phyloP scores from a whole-genome alignment of 2,888 invertebrate species.

The Polyploca ridens region DNA sequence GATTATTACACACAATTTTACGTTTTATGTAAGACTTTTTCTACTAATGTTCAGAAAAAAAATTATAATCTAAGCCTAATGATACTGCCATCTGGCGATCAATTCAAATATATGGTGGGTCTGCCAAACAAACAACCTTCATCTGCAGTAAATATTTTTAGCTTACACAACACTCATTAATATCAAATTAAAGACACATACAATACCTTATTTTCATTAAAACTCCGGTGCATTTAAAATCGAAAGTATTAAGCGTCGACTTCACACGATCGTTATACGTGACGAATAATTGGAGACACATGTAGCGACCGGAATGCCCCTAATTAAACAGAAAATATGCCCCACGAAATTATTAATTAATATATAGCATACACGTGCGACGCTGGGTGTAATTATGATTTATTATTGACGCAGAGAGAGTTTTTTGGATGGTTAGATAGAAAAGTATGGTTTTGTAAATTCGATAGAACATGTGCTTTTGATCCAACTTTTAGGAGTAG shows the following conservation, averaged over 20 bases:
- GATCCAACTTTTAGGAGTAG: constrained; percentile 21
- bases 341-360: constrained; percentile 62
- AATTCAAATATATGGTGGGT: no score
- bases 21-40: no score
- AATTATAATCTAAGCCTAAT: no score
- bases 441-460: constrained; percentile 31
- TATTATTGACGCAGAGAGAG: constrained; percentile 35
- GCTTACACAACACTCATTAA: no score
- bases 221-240: no score
- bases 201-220: no score
- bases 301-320: constrained; percentile 50
- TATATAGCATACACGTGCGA: constrained; percentile 59
- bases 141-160: no score
- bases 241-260: constrained; percentile 17
- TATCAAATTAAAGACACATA: no score
- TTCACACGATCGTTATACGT: constrained; percentile 60
- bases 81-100: no score
- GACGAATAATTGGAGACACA: constrained; percentile 68
- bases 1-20: no score
- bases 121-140: no score
- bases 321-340: constrained; percentile 70
- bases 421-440: constrained; percentile 29
- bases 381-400: constrained; percentile 61
- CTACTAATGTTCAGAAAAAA: no score
- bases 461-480: constrained; percentile 21